Evolutionary conservation across 2,113 vertebrate genomes (phyloP).

Genomic region (Chamaea fasciata): DNA sequence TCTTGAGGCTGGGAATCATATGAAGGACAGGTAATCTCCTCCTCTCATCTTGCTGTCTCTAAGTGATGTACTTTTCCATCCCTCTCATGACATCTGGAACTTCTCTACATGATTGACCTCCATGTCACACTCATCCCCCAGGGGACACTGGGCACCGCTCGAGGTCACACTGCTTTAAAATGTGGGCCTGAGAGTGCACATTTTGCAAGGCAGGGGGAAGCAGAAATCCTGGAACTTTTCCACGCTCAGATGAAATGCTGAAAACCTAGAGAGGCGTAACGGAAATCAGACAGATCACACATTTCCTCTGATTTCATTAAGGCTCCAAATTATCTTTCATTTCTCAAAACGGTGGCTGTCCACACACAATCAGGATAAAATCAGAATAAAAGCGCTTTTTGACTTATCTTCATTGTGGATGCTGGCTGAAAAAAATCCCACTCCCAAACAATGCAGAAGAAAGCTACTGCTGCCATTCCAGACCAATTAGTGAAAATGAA

Average conservation of each 20-base stretch:
- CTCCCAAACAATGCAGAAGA: neutral
- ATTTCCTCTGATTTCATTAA: neutral
- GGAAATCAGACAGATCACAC: neutral
- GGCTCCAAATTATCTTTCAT: neutral
- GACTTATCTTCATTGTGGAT: neutral
- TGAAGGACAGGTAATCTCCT: neutral
- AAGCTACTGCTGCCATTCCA: neutral
- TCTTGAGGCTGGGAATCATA: neutral
- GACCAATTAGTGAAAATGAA: neutral
- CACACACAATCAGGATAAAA: neutral
- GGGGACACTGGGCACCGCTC: neutral
- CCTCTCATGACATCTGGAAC: neutral
- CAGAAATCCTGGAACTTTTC: neutral
- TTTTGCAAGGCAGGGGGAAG: neutral
- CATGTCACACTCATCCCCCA: neutral
- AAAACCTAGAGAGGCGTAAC: neutral
- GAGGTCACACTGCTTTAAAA: neutral
- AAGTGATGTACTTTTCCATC: neutral
- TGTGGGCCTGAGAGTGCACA: fast-evolving
- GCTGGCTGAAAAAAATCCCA: neutral
- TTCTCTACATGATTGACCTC: no score
- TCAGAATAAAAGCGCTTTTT: neutral
- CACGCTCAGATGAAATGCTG: neutral
- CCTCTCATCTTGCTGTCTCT: fast-evolving
- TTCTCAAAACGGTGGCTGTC: neutral